phyloP scores from a whole-genome alignment of 2,888 invertebrate genomes.

The Thalpophila matura region DNA sequence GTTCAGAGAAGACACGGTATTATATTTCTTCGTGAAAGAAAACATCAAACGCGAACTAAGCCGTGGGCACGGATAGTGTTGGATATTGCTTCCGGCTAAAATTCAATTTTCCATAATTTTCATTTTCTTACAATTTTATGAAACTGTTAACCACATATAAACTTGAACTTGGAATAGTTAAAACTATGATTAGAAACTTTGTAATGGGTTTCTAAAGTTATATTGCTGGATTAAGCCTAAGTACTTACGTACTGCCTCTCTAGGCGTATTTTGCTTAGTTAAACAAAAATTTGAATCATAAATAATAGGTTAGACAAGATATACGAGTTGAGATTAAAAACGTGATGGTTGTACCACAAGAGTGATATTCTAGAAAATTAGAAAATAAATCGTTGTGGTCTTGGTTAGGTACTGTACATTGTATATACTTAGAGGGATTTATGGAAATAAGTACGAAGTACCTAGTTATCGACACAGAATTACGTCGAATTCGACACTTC shows the following conservation, averaged over 20 bases:
- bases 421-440: not conserved
- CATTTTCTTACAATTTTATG: conserved; percentile 1
- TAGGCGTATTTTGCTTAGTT: not conserved
- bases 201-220: conserved; percentile 61
- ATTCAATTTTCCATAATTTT: conserved; percentile 3
- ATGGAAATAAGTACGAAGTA: not conserved
- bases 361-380: not conserved
- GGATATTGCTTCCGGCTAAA: not conserved
- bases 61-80: too few relatives aligned
- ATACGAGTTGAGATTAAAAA: conserved; percentile 8
- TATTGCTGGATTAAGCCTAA: conserved; percentile 46
- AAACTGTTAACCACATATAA: conserved; percentile 13
- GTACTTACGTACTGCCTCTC: conserved; percentile 12
- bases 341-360: not conserved
- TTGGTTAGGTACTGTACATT: too few relatives aligned
- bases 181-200: conserved; percentile 58
- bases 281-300: not conserved
- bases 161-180: conserved; percentile 27
- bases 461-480: not conserved
- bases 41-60: not conserved
- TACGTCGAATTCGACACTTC: too few relatives aligned
- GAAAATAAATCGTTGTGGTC: too few relatives aligned
- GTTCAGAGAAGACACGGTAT: too few relatives aligned
- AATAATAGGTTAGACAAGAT: not conserved
- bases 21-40: too few relatives aligned